Base-by-base conservation (phyloP, 37 sponge, comb jelly and placozoan species). In the Crambe crambe region DNA sequence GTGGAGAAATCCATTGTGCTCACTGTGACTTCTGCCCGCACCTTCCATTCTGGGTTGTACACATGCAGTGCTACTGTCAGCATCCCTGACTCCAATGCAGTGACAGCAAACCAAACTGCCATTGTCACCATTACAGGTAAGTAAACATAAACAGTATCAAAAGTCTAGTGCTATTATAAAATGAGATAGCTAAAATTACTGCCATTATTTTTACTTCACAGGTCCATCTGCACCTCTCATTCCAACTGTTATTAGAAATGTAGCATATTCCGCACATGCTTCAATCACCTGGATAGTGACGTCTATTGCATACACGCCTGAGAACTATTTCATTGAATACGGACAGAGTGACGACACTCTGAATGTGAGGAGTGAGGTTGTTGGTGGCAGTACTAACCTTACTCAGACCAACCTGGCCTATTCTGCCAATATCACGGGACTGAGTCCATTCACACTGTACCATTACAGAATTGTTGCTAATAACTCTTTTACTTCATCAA, bases 311-410 rank as follows among this genome's bases (percentile, higher is more conserved):
- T 72, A 44, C 31, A 72, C 73, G 23, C 51, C 73, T 43, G 77
- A 77, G 29, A 58, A 39, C 43, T 77, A 77, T 63, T 77, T 6
- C 29, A 77, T 77, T 58, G 60, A 37, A 12, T 77, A 77, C 37
- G 65, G 77, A 4, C 37, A 37, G 25, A 62, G 26, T 64, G 8
- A 32, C 12, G 77, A 63, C 3, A 39, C 40, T 18, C 65, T 77
- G 1, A 22, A 60, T n/a, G 3, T 63, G 43, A 77, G 3, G 10
- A 77, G 77, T 77, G 65, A 77, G 2, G 29, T 42, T 9, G 25
- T 77, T 5, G 30, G 37, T 22, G 73, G 73, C 38, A 21, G 42
- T 25, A 72, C 73, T 4, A 72, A 72, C 54, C 47, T 72, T 21
- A 72, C 73, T 44, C 5, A 8, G 2, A 72, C 27, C 22, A 36